Conservation (phyloP, 2,888 invertebrate species). For the Drosophila prostipennis region DNA sequence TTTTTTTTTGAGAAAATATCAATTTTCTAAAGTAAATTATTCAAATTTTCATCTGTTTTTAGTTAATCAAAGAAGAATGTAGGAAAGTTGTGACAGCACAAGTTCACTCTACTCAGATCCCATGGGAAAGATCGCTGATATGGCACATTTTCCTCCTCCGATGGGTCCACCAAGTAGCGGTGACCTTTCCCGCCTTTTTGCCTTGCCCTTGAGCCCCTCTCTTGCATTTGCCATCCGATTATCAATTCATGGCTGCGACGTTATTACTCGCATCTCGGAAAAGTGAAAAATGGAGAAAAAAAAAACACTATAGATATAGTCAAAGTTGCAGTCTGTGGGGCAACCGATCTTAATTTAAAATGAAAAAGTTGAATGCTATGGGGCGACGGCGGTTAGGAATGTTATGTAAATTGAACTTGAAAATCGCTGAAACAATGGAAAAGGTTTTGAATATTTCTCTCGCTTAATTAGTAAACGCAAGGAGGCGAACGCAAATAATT, state of each 20-base stretch:
- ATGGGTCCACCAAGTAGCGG: not conserved
- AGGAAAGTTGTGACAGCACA: not conserved
- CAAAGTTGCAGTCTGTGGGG: conserved; percentile 20
- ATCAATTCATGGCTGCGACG: conserved; percentile 47
- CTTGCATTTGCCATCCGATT: conserved; percentile 34
- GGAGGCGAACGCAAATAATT: conserved; percentile 76
- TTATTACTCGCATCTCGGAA: conserved; percentile 27
- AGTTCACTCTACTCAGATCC: not conserved
- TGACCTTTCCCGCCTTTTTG: conserved; percentile 54
- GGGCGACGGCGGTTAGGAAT: conserved; percentile 66
- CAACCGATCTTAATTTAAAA: conserved; percentile 31
- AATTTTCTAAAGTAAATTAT: too few relatives aligned
- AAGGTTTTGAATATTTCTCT: conserved; percentile 81
- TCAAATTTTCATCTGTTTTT: not conserved
- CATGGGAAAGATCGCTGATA: not conserved
- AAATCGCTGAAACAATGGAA: conserved; percentile 77
- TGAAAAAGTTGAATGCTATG: conserved; percentile 39
- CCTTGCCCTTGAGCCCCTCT: conserved; percentile 64
- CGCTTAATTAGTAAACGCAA: conserved; percentile 80
- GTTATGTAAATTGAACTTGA: conserved; percentile 79
- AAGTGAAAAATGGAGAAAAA: conserved; percentile 20
- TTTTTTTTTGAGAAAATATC: too few relatives aligned
- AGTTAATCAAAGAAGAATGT: not conserved
- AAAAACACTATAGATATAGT: not conserved
- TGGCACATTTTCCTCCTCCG: not conserved